These are phyloP conservation scores for Amblyjoppa fuscipennis DNA, from an alignment of 2,888 invertebrate species.

Conservation along the genomic window DNA sequence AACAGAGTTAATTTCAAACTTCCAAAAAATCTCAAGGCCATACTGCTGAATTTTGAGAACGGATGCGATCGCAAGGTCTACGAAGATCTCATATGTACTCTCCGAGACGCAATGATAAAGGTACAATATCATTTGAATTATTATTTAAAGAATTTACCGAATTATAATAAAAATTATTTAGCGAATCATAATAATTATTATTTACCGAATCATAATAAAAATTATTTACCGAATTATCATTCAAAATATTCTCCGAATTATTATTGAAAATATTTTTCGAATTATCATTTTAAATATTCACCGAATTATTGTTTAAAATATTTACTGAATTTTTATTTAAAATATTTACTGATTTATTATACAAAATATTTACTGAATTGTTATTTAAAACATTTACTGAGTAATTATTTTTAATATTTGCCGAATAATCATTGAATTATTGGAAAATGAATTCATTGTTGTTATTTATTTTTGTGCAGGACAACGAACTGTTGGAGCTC, in stretches of 20 bases:
- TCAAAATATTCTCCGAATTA: background rate
- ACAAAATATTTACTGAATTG: background rate
- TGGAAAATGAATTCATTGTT: background rate
- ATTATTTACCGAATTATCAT: too few species aligned
- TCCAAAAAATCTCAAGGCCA: conserved; percentile 85
- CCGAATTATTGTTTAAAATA: too few species aligned
- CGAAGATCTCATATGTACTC: conserved; percentile 86
- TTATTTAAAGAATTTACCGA: background rate
- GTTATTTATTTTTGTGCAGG: conserved; percentile 80
- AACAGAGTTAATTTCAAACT: conserved; percentile 85
- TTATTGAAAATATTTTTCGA: background rate
- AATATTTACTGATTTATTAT: too few species aligned
- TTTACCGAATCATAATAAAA: too few species aligned
- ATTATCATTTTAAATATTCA: too few species aligned
- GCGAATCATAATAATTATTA: too few species aligned
- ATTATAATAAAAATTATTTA: too few species aligned
- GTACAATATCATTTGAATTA: conserved; percentile 73
- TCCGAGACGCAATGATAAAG: conserved; percentile 86
- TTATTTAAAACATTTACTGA: too few species aligned
- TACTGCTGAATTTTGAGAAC: conserved; percentile 85
- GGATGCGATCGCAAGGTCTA: conserved; percentile 85
- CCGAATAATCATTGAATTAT: too few species aligned
- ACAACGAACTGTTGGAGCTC: conserved; percentile 87
- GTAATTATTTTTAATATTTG: too few species aligned
- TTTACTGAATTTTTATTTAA: too few species aligned